Conservation (phyloP, 1,140 invertebrate genomes). For the Asobara japonica region DNA sequence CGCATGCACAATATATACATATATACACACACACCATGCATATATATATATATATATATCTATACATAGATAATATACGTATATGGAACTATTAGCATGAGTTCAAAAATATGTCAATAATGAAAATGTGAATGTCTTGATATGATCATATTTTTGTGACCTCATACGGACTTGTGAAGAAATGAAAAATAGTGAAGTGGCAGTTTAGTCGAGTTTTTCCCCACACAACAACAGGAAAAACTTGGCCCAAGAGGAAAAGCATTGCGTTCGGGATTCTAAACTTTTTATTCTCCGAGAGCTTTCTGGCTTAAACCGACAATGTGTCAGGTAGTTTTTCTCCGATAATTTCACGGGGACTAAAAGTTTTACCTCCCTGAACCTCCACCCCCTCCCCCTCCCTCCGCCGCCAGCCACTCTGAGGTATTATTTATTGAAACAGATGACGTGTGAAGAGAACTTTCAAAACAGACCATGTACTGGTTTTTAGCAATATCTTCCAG, state of each 20-base stretch:
- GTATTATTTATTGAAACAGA: slow-evolving; percentile 26
- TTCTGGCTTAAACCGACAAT: not conserved
- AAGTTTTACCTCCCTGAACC: not conserved
- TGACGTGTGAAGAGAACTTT: slow-evolving; percentile 21
- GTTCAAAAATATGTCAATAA: too few relatives aligned
- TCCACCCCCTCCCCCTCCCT: too few relatives aligned
- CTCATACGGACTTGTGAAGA: not conserved
- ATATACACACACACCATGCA: too few relatives aligned
- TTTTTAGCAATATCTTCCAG: not conserved
- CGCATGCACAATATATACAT: too few relatives aligned
- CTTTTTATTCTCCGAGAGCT: not conserved
- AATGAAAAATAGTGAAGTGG: not conserved
- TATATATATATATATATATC: too few relatives aligned
- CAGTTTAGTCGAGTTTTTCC: not conserved
- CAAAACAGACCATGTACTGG: not conserved
- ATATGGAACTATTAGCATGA: too few relatives aligned
- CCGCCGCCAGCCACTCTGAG: not conserved
- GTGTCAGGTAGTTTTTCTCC: not conserved
- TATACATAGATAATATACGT: too few relatives aligned
- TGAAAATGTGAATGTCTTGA: too few relatives aligned
- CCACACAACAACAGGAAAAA: not conserved
- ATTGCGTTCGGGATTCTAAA: not conserved
- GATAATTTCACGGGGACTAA: not conserved
- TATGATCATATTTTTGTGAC: not conserved
- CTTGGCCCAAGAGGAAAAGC: not conserved